These are phyloP conservation scores for Erebia aethiops DNA, from an alignment of 2,888 invertebrate genomes.

Conservation along the genomic window DNA sequence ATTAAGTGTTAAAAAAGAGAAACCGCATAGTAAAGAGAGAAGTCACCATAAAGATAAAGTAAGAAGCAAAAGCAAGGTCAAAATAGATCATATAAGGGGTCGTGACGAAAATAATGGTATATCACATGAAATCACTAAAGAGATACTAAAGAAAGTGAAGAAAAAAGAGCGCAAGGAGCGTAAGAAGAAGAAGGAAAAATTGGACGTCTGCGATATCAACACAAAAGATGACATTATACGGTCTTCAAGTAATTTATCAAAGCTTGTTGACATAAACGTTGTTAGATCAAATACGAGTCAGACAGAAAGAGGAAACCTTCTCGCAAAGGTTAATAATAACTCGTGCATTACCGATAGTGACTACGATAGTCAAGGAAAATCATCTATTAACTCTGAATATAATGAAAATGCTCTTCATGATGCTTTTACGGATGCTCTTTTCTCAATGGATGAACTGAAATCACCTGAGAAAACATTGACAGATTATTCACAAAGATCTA, in stretches of 20 bases:
- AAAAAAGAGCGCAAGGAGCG: constrained; percentile 46
- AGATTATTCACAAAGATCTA: constrained; percentile 25
- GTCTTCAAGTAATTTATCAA: constrained; percentile 50
- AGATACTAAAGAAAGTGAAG: constrained; percentile 42
- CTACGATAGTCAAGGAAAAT: constrained; percentile 62
- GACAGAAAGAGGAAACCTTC: constrained; percentile 8
- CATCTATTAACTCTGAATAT: constrained; percentile 53
- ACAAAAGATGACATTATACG: constrained; percentile 23
- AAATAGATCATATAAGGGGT: constrained; percentile 45
- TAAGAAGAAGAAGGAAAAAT: constrained; percentile 46
- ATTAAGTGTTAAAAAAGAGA: constrained; percentile 51
- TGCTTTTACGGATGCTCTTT: constrained; percentile 62
- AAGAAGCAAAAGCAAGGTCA: constrained; percentile 45
- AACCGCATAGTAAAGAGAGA: constrained; percentile 64
- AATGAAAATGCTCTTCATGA: constrained; percentile 57
- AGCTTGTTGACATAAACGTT: constrained; percentile 65
- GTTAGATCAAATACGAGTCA: constrained; percentile 39
- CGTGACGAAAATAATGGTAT: constrained; percentile 37
- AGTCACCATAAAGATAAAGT: constrained; percentile 60
- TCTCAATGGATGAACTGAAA: constrained; percentile 65
- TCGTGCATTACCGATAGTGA: constrained; percentile 54
- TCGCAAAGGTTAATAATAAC: constrained; percentile 34
- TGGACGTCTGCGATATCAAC: constrained; percentile 9
- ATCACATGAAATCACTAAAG: constrained; percentile 39
- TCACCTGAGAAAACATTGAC: constrained; percentile 51